Evolutionary conservation across 2,888 invertebrate species (phyloP).

Genomic region (Orthosia cruda): DNA sequence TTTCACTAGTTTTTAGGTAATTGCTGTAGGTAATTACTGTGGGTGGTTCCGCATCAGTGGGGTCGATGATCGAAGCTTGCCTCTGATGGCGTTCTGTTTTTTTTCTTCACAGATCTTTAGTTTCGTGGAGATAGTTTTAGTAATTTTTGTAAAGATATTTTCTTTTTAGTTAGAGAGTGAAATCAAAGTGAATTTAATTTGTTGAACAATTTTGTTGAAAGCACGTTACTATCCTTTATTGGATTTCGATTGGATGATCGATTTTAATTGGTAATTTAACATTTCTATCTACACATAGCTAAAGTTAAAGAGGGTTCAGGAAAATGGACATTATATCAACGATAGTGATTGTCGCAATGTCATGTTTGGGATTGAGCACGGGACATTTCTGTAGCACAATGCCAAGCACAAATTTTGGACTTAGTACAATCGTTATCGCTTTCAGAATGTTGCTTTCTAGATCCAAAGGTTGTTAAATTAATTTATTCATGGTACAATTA

Average conservation of each 20-base stretch:
- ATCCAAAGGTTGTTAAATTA: neutral
- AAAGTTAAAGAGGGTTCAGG: too few relatives aligned
- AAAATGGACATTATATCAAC: too few relatives aligned
- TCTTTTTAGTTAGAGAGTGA: slow-evolving; percentile 9
- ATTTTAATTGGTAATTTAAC: neutral
- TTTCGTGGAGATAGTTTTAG: slow-evolving; percentile 25
- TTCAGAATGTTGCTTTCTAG: neutral
- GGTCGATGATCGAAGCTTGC: slow-evolving; percentile 26
- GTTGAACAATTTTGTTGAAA: slow-evolving; percentile 18
- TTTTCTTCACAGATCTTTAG: slow-evolving; percentile 14
- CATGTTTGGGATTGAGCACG: too few relatives aligned
- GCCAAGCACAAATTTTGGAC: neutral
- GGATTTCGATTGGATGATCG: neutral
- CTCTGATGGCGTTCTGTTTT: slow-evolving; percentile 8
- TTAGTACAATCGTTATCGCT: neutral
- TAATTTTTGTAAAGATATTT: neutral
- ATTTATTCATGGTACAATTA: neutral
- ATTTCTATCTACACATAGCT: neutral
- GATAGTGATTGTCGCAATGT: too few relatives aligned
- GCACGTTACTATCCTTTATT: neutral
- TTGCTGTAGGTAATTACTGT: slow-evolving; percentile 62
- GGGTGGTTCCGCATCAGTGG: slow-evolving; percentile 47
- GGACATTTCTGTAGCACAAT: neutral
- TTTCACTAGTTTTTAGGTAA: slow-evolving; percentile 69
- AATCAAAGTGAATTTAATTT: slow-evolving; percentile 33